phyloP scores from a whole-genome alignment of 2,113 vertebrate species.

The Seriola dumerili region DNA sequence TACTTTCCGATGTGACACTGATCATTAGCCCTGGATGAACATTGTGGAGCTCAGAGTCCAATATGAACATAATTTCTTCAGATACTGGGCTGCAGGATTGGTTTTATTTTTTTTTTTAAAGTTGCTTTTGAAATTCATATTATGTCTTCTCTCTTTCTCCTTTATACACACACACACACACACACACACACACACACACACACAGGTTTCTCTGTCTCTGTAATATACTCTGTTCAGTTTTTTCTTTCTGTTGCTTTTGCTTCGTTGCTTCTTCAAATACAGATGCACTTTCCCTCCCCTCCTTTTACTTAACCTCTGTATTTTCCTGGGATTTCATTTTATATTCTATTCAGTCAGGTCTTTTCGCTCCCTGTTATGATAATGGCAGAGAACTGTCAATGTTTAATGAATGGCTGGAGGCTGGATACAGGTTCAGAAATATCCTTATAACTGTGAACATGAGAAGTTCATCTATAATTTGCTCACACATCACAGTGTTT shows the following conservation, averaged over 20 bases:
- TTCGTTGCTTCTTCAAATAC: constrained; percentile 39
- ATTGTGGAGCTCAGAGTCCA: neutral
- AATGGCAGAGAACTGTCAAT: constrained; percentile 68
- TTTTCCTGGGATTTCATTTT: constrained; percentile 46
- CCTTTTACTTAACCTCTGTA: constrained; percentile 27
- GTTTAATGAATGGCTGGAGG: constrained; percentile 77
- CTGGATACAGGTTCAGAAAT: constrained; percentile 62
- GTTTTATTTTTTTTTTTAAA: neutral
- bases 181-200: neutral
- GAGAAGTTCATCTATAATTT: constrained; percentile 70
- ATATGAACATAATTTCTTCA: neutral
- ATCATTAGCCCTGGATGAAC: neutral
- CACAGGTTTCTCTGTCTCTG: constrained; percentile 8
- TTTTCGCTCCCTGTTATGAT: constrained; percentile 68
- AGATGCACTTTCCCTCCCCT: constrained; percentile 29
- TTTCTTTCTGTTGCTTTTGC: constrained; percentile 10
- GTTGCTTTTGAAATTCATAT: constrained; percentile 38
- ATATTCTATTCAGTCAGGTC: constrained; percentile 63
- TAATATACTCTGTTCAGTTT: constrained; percentile 18
- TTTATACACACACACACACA: neutral
- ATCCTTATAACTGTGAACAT: constrained; percentile 63
- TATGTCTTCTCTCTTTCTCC: neutral
- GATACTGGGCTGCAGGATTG: neutral
- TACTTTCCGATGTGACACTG: neutral
- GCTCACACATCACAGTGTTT: constrained; percentile 44